Conservation (phyloP, 2,113 vertebrate genomes). For the Nipponia nippon region DNA sequence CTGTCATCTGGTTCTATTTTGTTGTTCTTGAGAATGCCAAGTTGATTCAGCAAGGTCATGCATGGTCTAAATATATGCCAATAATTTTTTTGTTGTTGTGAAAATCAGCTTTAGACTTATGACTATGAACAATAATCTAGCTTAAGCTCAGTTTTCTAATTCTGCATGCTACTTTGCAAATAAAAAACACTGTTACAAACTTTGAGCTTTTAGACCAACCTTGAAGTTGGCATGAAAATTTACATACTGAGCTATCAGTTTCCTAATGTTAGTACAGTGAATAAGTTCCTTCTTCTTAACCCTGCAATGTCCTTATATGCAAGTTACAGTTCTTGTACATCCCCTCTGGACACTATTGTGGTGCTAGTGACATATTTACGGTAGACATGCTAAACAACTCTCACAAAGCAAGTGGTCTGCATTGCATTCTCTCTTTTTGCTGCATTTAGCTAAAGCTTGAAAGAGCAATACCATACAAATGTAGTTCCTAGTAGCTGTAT, state of each 20-base stretch:
- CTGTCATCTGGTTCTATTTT: constrained; percentile 47
- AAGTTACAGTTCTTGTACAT: background rate
- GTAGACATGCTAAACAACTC: background rate
- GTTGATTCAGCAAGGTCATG: constrained; percentile 47
- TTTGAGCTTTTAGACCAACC: constrained; percentile 14
- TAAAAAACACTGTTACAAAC: background rate
- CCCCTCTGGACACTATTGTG: background rate
- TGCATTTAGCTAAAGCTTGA: background rate
- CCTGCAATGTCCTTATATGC: background rate
- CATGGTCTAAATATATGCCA: constrained; percentile 31
- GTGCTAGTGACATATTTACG: background rate
- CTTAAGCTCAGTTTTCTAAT: constrained; percentile 26
- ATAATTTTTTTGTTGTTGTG: constrained; percentile 30
- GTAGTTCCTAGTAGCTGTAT: background rate
- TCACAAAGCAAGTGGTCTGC: background rate
- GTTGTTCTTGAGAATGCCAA: constrained; percentile 8
- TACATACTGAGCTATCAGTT: background rate
- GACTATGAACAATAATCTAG: constrained; percentile 12
- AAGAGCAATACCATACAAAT: background rate
- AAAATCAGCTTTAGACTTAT: constrained; percentile 50
- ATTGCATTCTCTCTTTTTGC: background rate
- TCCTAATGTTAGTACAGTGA: background rate
- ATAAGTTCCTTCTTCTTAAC: background rate
- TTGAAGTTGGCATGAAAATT: constrained; percentile 18
- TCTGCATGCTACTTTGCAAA: constrained; percentile 33